These are phyloP conservation scores for Kobus ellipsiprymnus DNA, from an alignment of 2,113 vertebrate species.

Conservation along the genomic window DNA sequence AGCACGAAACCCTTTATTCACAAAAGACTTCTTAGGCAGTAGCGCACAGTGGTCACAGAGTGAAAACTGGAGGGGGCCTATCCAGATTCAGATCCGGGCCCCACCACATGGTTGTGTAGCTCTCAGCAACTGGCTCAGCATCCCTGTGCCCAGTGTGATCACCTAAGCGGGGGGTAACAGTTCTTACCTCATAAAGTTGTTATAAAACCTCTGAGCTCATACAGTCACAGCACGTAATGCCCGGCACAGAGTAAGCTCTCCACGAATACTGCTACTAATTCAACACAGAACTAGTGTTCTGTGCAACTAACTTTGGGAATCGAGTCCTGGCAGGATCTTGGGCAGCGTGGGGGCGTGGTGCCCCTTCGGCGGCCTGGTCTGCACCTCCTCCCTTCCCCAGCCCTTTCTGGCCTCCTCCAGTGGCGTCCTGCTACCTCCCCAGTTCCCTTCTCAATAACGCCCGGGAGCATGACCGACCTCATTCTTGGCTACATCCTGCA, in stretches of 20 bases:
- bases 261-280: not conserved
- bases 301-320: not conserved
- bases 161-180: not conserved
- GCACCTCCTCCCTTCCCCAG: not conserved
- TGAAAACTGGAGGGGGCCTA: not conserved
- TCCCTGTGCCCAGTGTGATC: not conserved
- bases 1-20: not conserved
- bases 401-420: not conserved
- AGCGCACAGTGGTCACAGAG: not conserved
- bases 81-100: not conserved
- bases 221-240: not conserved
- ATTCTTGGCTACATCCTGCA: not conserved
- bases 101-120: fast-evolving
- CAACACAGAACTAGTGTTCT: not conserved
- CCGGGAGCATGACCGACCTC: not conserved
- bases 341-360: not conserved
- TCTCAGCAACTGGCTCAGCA: not conserved
- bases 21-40: not conserved
- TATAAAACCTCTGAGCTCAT: not conserved
- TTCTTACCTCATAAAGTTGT: not conserved
- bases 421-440: not conserved
- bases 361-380: too few relatives aligned
- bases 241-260: not conserved
- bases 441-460: not conserved
- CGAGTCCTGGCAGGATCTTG: not conserved